Base-by-base conservation (phyloP, 2,888 invertebrate species). In the Oasisia sp. region DNA sequence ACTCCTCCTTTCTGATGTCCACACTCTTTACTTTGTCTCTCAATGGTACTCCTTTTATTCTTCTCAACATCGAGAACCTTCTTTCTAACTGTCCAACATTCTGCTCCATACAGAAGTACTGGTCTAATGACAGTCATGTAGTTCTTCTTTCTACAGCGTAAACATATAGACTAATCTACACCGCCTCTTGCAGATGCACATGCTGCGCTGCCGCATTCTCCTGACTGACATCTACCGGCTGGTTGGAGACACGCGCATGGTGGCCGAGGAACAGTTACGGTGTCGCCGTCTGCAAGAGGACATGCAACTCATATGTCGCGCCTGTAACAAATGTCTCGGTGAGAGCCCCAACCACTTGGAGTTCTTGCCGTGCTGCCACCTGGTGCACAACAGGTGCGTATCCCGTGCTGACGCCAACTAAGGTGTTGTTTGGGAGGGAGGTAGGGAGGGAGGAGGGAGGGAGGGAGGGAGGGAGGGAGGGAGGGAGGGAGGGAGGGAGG, bases 341-440 rank as follows among this genome's bases (percentile, higher is more conserved):
- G 74, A 74, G 27, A 74, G 74, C 74, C 74, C 74, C 27, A 74
- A 74, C 74, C 74, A 74, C 74, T 7, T 74, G 74, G 74, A 74
- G 74, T 74, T 74, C 74, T 7, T 74, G 74, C 74, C 74, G 74
- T 74, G 74, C 74, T 74, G 74, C 7, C 74, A 74, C n/a, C 27
- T 74, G 74, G 74, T 74, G 74, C 74, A 74, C 27, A 74, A 74
- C 74, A 74, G 74, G 74, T 74, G n/a, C 74, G 74, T 74, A 74
- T 74, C 27, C 27, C 74, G 74, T 2, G 27, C 50, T 5, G 50
- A 50, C 50, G 12, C 50, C 50, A 50, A 50, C 50, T 9, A 50
- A 9, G 0, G 50, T 5, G 14, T 50, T 14, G 4, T 50, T 9
- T 50, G 50, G 74, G 74, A 74, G 1, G n/a, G n/a, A 7, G 74